A percentile compares a stretch with the other conserved stretches of the same genome.
Conservation (phyloP, 2,888 invertebrate species). For the Cetonia aurata region DNA sequence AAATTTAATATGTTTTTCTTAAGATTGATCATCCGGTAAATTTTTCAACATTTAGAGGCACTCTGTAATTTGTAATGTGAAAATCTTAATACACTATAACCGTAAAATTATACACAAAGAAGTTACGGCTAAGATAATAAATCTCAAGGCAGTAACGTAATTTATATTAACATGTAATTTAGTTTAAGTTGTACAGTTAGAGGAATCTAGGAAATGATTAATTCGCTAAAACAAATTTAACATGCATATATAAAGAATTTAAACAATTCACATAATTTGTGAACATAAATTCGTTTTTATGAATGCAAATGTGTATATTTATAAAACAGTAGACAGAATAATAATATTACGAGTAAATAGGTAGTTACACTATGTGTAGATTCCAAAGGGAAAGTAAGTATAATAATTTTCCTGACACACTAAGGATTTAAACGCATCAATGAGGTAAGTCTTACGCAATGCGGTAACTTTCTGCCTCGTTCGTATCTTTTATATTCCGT, state of each 20-base stretch:
- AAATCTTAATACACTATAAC: too few relatives aligned
- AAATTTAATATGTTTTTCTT: too few relatives aligned
- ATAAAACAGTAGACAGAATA: not conserved
- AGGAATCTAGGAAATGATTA: not conserved
- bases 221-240: not conserved
- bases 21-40: too few relatives aligned
- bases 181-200: too few relatives aligned
- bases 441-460: constrained; percentile 63
- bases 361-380: constrained; percentile 19
- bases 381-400: constrained; percentile 54
- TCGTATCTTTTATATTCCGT: constrained; percentile 43
- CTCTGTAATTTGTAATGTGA: too few relatives aligned
- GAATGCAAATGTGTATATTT: not conserved
- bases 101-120: too few relatives aligned
- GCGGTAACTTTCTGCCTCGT: constrained; percentile 56
- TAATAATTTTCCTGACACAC: constrained; percentile 57
- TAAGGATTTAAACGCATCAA: constrained; percentile 59
- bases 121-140: too few relatives aligned
- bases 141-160: too few relatives aligned
- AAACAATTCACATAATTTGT: constrained; percentile 17
- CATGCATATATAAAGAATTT: not conserved
- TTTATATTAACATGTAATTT: too few relatives aligned
- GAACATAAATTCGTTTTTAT: not conserved
- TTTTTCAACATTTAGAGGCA: too few relatives aligned
- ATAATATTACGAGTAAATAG: constrained; percentile 32